Evolutionary conservation across 1,140 invertebrate genomes (phyloP).

Genomic region (Ceratina japonica): DNA sequence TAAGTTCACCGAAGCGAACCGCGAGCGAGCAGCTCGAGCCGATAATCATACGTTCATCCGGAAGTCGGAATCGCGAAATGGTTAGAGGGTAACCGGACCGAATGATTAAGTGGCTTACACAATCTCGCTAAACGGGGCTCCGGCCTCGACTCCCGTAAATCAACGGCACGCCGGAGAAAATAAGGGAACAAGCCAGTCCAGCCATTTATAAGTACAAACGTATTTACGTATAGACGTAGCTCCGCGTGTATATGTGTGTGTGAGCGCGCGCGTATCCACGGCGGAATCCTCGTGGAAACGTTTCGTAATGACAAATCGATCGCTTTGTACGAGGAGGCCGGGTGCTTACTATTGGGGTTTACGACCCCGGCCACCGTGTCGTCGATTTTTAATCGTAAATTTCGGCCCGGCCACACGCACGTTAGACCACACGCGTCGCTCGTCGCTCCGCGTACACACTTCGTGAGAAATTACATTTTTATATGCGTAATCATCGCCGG

Average conservation of each 20-base stretch:
- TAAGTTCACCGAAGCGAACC: slow-evolving; percentile 12
- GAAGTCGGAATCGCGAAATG: slow-evolving; percentile 33
- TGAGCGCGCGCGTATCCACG: neutral
- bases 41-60: slow-evolving; percentile 47
- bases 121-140: slow-evolving; percentile 33
- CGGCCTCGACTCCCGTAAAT: slow-evolving; percentile 42
- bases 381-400: slow-evolving; percentile 69
- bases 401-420: slow-evolving; percentile 54
- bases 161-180: slow-evolving; percentile 45
- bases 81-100: slow-evolving; percentile 34
- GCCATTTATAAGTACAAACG: neutral
- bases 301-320: slow-evolving; percentile 67
- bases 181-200: neutral
- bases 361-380: slow-evolving; percentile 53
- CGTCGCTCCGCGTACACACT: slow-evolving; percentile 1
- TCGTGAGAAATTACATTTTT: slow-evolving; percentile 71
- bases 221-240: neutral
- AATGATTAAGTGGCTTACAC: slow-evolving; percentile 48
- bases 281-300: slow-evolving; percentile 45
- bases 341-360: slow-evolving; percentile 38
- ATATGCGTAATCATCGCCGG: slow-evolving; percentile 66
- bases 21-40: neutral
- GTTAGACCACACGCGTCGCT: slow-evolving; percentile 61
- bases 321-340: slow-evolving; percentile 53
- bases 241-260: neutral